A percentile compares a stretch with the other conserved stretches of the same genome.
Evolutionary conservation across 2,113 vertebrate species (phyloP).

Genomic region (Riparia riparia): DNA sequence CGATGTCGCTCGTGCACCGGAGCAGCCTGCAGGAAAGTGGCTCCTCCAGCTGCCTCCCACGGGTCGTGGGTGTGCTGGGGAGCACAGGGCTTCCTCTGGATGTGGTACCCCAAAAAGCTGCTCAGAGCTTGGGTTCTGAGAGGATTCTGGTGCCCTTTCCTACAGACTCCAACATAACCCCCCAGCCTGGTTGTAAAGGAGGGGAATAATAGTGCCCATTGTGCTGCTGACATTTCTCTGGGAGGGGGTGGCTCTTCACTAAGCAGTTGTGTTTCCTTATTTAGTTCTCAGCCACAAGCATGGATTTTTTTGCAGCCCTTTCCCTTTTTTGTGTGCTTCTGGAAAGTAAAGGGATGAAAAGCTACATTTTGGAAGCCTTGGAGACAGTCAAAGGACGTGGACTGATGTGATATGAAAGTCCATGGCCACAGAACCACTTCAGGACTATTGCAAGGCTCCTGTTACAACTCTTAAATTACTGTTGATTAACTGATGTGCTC

Average conservation of each 20-base stretch:
- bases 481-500: background rate
- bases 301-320: background rate
- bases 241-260: conserved; percentile 1
- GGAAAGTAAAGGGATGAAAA: background rate
- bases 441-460: background rate
- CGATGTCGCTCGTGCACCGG: accelerated
- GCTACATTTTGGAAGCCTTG: background rate
- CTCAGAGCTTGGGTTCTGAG: background rate
- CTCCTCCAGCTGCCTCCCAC: background rate
- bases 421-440: background rate
- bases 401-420: background rate
- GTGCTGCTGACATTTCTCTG: conserved; percentile 49
- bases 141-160: background rate
- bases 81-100: background rate
- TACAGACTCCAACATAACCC: background rate
- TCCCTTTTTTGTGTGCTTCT: background rate
- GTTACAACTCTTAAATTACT: background rate
- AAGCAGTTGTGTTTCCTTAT: conserved; percentile 25
- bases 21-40: background rate
- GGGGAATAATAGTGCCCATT: conserved; percentile 15
- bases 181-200: background rate
- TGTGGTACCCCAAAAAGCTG: background rate
- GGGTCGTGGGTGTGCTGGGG: background rate
- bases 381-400: background rate
- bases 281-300: background rate